phyloP scores from a whole-genome alignment of 2,888 invertebrate species.

The Sinhomidia bicolor region DNA sequence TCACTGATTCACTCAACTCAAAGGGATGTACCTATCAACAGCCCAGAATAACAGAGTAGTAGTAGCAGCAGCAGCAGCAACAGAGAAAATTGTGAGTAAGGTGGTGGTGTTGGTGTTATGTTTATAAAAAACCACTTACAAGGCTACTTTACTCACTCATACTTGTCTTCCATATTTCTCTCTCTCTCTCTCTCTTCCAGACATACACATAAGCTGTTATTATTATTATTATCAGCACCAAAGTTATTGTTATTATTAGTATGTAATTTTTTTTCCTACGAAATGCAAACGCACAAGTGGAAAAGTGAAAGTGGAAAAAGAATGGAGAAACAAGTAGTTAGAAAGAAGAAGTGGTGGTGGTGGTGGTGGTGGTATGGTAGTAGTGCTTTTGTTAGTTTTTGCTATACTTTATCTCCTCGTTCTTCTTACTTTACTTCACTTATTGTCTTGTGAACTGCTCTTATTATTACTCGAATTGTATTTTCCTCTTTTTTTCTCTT shows the following conservation, averaged over 20 bases:
- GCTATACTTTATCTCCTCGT: slow-evolving; percentile 29
- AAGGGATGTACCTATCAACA: slow-evolving; percentile 24
- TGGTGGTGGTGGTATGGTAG: too few species aligned
- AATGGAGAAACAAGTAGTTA: not conserved
- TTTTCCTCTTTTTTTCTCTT: slow-evolving; percentile 39
- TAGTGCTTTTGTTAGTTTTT: slow-evolving; percentile 35
- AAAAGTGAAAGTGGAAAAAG: slow-evolving; percentile 47
- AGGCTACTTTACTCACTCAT: slow-evolving; percentile 28
- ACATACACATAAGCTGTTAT: slow-evolving; percentile 20
- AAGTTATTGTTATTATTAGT: not conserved
- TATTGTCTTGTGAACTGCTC: slow-evolving; percentile 58
- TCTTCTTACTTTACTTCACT: slow-evolving; percentile 38
- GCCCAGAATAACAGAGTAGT: too few species aligned
- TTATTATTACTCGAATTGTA: slow-evolving; percentile 55
- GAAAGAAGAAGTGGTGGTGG: too few species aligned
- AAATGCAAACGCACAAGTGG: slow-evolving; percentile 1
- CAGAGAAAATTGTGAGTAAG: not conserved
- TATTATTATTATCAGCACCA: slow-evolving; percentile 13
- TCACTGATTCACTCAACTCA: slow-evolving; percentile 19
- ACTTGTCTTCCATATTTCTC: slow-evolving; percentile 18
- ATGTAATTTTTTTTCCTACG: not conserved
- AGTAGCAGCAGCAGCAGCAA: not conserved
- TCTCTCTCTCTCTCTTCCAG: too few species aligned
- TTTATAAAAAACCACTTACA: slow-evolving; percentile 31
- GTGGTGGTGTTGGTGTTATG: not conserved